Evolutionary conservation across 2,113 vertebrate species (phyloP), one percentile per base, ranked within the genome.

Genomic region (Hystrix cristata): DNA sequence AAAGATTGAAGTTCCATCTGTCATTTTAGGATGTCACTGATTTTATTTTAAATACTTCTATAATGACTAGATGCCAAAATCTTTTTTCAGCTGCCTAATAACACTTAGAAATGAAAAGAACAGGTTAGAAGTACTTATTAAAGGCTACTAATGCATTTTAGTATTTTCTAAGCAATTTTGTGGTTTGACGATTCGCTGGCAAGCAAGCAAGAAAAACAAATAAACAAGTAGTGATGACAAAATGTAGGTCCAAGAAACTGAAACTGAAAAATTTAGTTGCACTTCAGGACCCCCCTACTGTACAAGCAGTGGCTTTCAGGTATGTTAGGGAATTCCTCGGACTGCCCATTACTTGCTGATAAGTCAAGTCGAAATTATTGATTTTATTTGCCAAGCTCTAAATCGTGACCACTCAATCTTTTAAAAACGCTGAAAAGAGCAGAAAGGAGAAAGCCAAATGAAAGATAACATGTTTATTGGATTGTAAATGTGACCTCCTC

Each of bases 21-120:
- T 95, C 87, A 87, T 53, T 64, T 74, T 55, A 81, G 15, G 48
- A 19, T 78, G 14, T 51, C 46, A 87, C 0, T 51, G 57, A 87
- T 95, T 96, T 96, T 34, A 90, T 94, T 85, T 91, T 94, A 82
- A 95, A 95, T 51, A 1, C 8, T 76, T 64, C 90, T 10, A 72
- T 64, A 51, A 80, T 87, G 60, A 67, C 21, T 79, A 80, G 14
- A 95, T 96, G 79, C 67, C 74, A 94, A 80, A 64, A 83, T 80
- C 53, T 67, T 80, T 64, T 71, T 82, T 90, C 48, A 92, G 46
- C 64, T 97, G 38, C 29, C 25, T 95, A 84, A 55, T 64, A 87
- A 89, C 29, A 55, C n/a, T 69, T 92, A 78, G 27, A 51, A 96
- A 59, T 87, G 48, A 71, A 94, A 92, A 96, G 43, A 87, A 84